These are phyloP conservation scores for Himalopsyche tibetana DNA, from an alignment of 2,888 invertebrate species.

Conservation along the genomic window DNA sequence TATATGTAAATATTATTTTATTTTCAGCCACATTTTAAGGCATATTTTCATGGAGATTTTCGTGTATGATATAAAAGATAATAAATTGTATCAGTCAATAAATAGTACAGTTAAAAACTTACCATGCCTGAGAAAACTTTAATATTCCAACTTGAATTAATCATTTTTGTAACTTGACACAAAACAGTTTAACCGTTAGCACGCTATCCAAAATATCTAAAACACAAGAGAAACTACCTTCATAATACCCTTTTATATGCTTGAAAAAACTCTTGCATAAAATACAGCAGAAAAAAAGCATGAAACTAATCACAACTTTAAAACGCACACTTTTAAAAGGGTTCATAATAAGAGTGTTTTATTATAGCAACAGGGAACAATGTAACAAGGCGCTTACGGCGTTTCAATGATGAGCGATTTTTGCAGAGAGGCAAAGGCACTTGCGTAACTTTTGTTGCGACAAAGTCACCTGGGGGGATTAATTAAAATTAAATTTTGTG, in stretches of 20 bases:
- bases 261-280: slow-evolving; percentile 46
- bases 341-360: slow-evolving; percentile 28
- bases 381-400: neutral
- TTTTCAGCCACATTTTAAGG: no score
- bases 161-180: slow-evolving; percentile 20
- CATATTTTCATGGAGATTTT: neutral
- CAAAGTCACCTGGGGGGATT: slow-evolving; percentile 64
- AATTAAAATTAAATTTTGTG: slow-evolving; percentile 65
- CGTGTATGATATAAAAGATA: neutral
- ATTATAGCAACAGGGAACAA: slow-evolving; percentile 21
- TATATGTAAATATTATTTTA: no score
- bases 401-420: neutral
- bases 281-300: slow-evolving; percentile 24
- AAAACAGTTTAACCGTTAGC: slow-evolving; percentile 8
- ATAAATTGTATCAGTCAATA: neutral
- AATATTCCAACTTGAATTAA: slow-evolving; percentile 16
- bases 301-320: slow-evolving; percentile 26
- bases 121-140: slow-evolving; percentile 14
- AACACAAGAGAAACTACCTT: slow-evolving; percentile 45
- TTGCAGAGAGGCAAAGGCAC: slow-evolving; percentile 31
- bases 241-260: slow-evolving; percentile 49
- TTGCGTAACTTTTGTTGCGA: slow-evolving; percentile 64
- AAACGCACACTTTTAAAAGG: slow-evolving; percentile 21
- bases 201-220: slow-evolving; percentile 47
- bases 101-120: neutral